A percentile compares a stretch with the other conserved stretches of the same genome.
Conservation (phyloP, 2,797 vertebrate species). For the Caiman crocodilus region DNA sequence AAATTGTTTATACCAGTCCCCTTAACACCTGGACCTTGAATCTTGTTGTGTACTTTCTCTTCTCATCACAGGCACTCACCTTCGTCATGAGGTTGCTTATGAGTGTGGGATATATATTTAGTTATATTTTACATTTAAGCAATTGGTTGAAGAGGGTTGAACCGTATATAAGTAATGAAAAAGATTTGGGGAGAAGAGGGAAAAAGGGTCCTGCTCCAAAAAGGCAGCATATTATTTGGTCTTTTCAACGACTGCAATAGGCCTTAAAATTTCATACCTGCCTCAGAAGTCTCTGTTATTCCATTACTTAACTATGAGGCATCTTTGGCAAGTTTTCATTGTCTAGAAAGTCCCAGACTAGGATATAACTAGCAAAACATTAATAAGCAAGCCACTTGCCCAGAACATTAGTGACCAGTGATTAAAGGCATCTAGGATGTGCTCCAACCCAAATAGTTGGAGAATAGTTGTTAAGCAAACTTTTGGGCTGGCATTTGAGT, state of each 20-base stretch:
- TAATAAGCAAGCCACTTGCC: background rate
- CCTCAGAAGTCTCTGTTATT: background rate
- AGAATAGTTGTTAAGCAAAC: too few species aligned
- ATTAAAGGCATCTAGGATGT: conserved; percentile 16
- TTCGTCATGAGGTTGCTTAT: background rate
- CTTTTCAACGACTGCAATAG: background rate
- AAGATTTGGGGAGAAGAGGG: too few species aligned
- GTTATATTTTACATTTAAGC: background rate
- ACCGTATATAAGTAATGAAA: background rate
- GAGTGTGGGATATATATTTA: background rate
- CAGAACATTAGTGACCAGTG: background rate
- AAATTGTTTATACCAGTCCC: background rate
- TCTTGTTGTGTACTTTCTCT: background rate
- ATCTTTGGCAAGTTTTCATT: conserved; percentile 44
- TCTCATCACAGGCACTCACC: background rate
- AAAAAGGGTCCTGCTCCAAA: too few species aligned
- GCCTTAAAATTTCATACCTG: background rate
- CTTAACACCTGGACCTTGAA: background rate
- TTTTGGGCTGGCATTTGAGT: background rate
- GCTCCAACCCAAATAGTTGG: background rate
- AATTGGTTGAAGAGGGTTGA: background rate
- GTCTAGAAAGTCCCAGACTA: conserved; percentile 21
- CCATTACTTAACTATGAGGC: conserved; percentile 55
- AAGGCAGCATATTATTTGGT: background rate
- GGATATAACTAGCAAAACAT: conserved; percentile 48